Conservation (phyloP, 2,888 invertebrate genomes). For the Leptothorax acervorum region DNA sequence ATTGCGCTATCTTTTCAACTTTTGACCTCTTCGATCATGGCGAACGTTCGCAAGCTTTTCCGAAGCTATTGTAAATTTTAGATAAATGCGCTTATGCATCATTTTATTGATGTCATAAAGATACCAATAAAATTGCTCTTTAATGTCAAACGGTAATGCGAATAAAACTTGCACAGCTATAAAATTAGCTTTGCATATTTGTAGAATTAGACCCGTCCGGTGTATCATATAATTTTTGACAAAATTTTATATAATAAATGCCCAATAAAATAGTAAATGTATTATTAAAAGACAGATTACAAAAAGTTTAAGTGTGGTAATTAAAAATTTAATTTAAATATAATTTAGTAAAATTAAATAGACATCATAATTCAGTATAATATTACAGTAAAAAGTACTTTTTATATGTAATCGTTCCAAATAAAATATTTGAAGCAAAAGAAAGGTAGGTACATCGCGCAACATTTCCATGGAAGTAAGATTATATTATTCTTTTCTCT, state of each 20-base stretch:
- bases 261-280: background rate
- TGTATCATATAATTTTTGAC: background rate
- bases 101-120: background rate
- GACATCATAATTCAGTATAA: background rate
- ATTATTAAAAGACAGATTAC: background rate
- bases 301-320: background rate
- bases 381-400: background rate
- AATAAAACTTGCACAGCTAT: background rate
- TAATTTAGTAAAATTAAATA: background rate
- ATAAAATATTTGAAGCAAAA: background rate
- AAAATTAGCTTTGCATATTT: background rate
- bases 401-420: background rate
- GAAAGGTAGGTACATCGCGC: background rate
- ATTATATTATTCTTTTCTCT: background rate
- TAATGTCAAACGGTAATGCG: background rate
- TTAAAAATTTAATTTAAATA: background rate
- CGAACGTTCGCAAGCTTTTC: slow-evolving; percentile 9
- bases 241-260: background rate
- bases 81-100: background rate
- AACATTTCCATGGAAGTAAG: background rate
- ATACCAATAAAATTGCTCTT: background rate
- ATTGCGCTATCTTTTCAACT: slow-evolving; percentile 37
- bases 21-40: slow-evolving; percentile 49
- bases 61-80: slow-evolving; percentile 22
- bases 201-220: background rate